Conservation (phyloP, 2,797 vertebrate genomes). For the Danio aesculapii region DNA sequence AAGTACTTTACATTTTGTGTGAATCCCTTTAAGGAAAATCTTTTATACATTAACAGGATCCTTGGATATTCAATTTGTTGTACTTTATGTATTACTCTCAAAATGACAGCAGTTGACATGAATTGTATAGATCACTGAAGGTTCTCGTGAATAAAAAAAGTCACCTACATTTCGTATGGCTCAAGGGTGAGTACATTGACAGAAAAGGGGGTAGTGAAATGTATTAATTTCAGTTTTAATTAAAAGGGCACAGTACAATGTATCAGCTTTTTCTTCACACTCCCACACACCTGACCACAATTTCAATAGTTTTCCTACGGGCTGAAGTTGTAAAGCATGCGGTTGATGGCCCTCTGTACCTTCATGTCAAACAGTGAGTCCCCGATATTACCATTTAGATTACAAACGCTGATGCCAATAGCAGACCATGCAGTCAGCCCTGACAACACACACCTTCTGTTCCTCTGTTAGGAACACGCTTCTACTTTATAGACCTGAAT, state of each 20-base stretch:
- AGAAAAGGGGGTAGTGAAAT: too few relatives aligned
- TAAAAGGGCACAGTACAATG: neutral
- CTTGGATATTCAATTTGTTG: too few relatives aligned
- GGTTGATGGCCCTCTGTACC: conserved; percentile 65
- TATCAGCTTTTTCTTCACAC: neutral
- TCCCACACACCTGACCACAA: neutral
- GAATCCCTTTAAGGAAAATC: too few relatives aligned
- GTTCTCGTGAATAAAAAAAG: too few relatives aligned
- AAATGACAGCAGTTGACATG: too few relatives aligned
- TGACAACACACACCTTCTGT: conserved; percentile 12
- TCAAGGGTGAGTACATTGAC: too few relatives aligned
- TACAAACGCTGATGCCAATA: conserved; percentile 73
- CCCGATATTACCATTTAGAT: conserved; percentile 82
- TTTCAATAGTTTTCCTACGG: neutral
- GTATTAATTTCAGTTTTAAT: neutral
- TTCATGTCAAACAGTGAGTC: conserved; percentile 55
- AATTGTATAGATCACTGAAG: too few relatives aligned
- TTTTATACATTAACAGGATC: too few relatives aligned
- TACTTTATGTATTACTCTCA: too few relatives aligned
- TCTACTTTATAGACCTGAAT: conserved; percentile 9
- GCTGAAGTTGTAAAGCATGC: conserved; percentile 24
- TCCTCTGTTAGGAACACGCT: conserved; percentile 10
- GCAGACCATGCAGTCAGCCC: conserved; percentile 70
- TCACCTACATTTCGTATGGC: too few relatives aligned
- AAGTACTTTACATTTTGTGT: too few relatives aligned